Evolutionary conservation across 2,888 invertebrate genomes (phyloP), one percentile per base, ranked within the genome.

Genomic region (Lymantria dispar): DNA sequence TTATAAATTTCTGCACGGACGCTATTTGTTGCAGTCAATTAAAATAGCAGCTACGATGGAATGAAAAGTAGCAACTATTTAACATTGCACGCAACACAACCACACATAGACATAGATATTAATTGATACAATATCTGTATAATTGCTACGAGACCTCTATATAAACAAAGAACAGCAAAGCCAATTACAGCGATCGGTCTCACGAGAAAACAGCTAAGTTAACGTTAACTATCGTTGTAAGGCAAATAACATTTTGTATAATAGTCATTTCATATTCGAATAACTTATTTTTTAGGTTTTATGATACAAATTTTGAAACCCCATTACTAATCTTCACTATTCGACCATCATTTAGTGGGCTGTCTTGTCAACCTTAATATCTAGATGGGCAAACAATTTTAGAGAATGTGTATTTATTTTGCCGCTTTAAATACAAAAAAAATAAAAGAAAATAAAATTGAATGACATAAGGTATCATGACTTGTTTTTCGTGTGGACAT

Each of bases 141-240:
- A 58, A 62, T 66, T 58, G 53, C 57, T 56, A 12, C 31, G 11
- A 43, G 15, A 46, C 52, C 49, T 47, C 60, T 60, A 36, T 54
- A 55, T 58, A 72, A 62, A 76, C 74, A 78, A 77, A 79, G 72
- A 70, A 71, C 72, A 79, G 76, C 71, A 75, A 60, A 69, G 72
- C 68, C 38, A 74, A 78, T 81, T 81, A 78, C 65, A 68, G 52
- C 43, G 52, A 63, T 55, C 58, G 60, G 59, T 60, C 60, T 60
- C 70, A 50, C 56, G 61, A 67, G 77, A 70, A 77, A 78, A 76
- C 72, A 70, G 72, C 72, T 38, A 36, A 2, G 9, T 36, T 38
- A 38, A 38, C 3, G 33, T n/a, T 33, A 33, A 38, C 5, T n/a
- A n/a, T 38, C 1, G n/a, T 12, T 38, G 22, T 12, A 38, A 38